Evolutionary conservation across 2,888 invertebrate genomes (phyloP).

Genomic region (Erpobdella octoculata): DNA sequence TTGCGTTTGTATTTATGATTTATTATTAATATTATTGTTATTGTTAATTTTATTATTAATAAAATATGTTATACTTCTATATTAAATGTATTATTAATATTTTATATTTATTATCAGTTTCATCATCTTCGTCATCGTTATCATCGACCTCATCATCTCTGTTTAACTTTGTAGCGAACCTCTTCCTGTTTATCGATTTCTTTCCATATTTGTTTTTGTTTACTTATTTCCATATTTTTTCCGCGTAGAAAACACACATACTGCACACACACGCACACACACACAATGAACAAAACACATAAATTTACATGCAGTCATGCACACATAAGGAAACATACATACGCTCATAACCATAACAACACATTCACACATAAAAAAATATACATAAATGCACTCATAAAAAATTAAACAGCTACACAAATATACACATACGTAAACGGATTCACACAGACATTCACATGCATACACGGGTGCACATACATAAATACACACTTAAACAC

Average conservation of each 20-base stretch:
- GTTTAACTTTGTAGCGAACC: too few species aligned
- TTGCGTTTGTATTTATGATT: too few species aligned
- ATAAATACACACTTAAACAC: neutral
- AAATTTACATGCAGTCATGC: neutral
- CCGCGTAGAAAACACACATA: neutral
- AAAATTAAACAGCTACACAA: neutral
- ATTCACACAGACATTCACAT: neutral
- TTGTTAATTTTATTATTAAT: too few species aligned
- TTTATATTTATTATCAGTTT: too few species aligned
- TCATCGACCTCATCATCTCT: too few species aligned
- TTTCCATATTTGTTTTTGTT: neutral
- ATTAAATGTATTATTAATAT: too few species aligned
- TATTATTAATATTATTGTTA: too few species aligned
- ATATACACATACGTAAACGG: neutral
- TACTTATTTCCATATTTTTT: neutral
- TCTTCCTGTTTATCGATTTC: neutral
- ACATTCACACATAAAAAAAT: neutral
- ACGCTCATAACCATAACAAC: neutral
- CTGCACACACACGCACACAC: constrained; percentile 2
- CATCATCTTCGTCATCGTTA: too few species aligned
- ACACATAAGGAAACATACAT: neutral
- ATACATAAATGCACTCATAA: neutral
- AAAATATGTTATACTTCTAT: too few species aligned
- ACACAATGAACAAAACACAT: neutral
- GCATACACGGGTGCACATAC: neutral